Evolutionary conservation across 2,113 vertebrate species (phyloP), one percentile per base, ranked within the genome.

Genomic region (Rhinogobius similis): DNA sequence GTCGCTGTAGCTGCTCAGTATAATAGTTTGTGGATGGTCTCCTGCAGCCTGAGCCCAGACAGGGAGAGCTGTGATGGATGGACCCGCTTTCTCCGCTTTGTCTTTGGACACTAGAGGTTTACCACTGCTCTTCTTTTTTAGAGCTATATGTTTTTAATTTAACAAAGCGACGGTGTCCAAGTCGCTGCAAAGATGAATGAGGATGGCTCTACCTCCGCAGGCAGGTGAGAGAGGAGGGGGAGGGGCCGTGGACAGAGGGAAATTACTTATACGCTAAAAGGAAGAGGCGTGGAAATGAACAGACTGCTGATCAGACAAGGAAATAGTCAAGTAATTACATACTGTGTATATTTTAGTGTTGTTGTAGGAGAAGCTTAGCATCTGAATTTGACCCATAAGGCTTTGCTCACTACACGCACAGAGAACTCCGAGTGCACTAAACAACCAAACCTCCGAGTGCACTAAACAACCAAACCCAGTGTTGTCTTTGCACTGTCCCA

Each of bases 111-210:
- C 82, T 89, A 85, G 66, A 78, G 86, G 68, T 84, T 82, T 86
- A 63, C 70, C 74, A 21, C 75, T 76, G 79, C 81, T 76, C 75
- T 89, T 86, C 77, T 88, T 83, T 76, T 66, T 55, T 55, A 7
- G 46, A 46, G 75, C 80, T 79, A 74, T 78, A 65, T 76, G 77
- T 85, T 89, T 92, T 92, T 88, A 87, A 91, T 92, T 90, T 84
- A 86, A 87, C 79, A 83, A 89, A 73, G 75, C 79, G 84, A 63
- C 43, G 0, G n/a, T 70, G 90, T 86, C 83, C 86, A 70, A 78
- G 65, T 78, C 66, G 71, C 36, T 39, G 58, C 0, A 48, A 90
- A 91, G 91, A 93, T 90, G 71, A 87, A 93, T 92, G 89, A 85
- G 77, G 81, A 70, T 65, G 73, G 46, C 77, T 77, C 59, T 85